These are phyloP conservation scores for Aphelenchoides avenae DNA, from an alignment of 1,140 invertebrate genomes.

Conservation along the genomic window DNA sequence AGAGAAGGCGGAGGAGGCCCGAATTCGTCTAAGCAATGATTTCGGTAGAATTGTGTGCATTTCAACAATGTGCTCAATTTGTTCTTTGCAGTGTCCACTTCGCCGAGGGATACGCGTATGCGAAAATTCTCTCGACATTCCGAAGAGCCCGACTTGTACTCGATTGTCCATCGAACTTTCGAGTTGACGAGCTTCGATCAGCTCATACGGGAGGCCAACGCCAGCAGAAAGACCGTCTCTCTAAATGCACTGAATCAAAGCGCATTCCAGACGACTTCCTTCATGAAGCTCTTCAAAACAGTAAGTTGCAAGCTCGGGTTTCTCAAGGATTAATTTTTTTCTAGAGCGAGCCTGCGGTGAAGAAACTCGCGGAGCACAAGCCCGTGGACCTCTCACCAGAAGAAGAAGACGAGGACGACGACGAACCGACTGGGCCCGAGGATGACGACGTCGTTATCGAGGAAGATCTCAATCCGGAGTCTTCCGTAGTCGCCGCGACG, in stretches of 20 bases:
- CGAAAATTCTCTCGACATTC: slow-evolving; percentile 9
- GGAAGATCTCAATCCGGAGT: too few relatives aligned
- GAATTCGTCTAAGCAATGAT: slow-evolving; percentile 3
- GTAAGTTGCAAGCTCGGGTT: slow-evolving; percentile 13
- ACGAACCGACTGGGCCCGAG: slow-evolving; percentile 2
- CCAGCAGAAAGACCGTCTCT: slow-evolving; percentile 9
- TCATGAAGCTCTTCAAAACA: slow-evolving; percentile 52
- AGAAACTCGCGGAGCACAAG: slow-evolving; percentile 12
- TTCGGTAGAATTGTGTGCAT: slow-evolving; percentile 2
- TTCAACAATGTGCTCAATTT: slow-evolving; percentile 19
- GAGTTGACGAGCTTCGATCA: slow-evolving; percentile 47
- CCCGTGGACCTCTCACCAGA: slow-evolving; percentile 17
- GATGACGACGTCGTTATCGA: slow-evolving; percentile 14
- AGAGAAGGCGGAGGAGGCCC: slow-evolving; percentile 26
- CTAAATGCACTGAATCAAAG: slow-evolving; percentile 41
- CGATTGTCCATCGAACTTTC: slow-evolving; percentile 38
- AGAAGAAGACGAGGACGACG: slow-evolving; percentile 43
- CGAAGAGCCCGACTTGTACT: slow-evolving; percentile 1
- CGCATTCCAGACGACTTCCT: slow-evolving; percentile 21
- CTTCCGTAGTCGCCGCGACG: too few relatives aligned
- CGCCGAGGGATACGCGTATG: neutral
- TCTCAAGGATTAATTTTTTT: neutral
- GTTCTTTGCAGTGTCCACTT: neutral
- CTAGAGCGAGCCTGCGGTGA: neutral
- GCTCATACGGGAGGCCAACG: slow-evolving; percentile 21